Percentiles rank a stretch among this genome's conserved stretches.
These are phyloP conservation scores for Syrrhaptes paradoxus DNA, from an alignment of 2,113 vertebrate genomes.

Conservation along the genomic window DNA sequence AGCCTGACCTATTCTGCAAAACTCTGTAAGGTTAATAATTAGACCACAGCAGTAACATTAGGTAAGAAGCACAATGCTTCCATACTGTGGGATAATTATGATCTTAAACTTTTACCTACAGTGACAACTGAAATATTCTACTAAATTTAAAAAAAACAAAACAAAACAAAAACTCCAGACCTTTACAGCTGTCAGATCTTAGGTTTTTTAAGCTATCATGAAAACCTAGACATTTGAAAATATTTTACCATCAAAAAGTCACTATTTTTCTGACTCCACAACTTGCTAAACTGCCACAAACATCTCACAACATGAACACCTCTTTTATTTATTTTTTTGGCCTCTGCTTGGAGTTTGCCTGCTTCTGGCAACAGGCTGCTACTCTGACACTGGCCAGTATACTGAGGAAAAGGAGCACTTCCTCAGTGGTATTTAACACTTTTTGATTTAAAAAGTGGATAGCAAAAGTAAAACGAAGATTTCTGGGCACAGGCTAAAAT, in stretches of 20 bases:
- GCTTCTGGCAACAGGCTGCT: not conserved
- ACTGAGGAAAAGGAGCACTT: not conserved
- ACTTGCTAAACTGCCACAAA: not conserved
- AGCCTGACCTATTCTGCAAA: not conserved
- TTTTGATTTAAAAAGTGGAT: not conserved
- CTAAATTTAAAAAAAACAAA: not conserved
- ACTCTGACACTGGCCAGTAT: not conserved
- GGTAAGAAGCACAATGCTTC: not conserved
- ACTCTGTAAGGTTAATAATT: not conserved
- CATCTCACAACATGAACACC: fast-evolving
- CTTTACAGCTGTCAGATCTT: not conserved
- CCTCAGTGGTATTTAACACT: not conserved
- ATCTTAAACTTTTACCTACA: not conserved
- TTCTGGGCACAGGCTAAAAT: not conserved
- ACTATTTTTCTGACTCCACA: not conserved
- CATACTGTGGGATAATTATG: not conserved
- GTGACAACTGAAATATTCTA: not conserved
- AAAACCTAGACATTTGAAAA: not conserved
- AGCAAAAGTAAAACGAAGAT: not conserved
- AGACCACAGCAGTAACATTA: not conserved
- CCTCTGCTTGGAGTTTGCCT: not conserved
- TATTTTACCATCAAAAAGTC: not conserved
- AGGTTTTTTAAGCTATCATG: not conserved
- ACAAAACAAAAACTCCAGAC: not conserved
- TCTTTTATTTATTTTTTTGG: not conserved